A percentile compares a stretch with the other conserved stretches of the same genome.
Conservation (phyloP, 2,797 vertebrate genomes). For the Mormyrus proboscirostris region DNA sequence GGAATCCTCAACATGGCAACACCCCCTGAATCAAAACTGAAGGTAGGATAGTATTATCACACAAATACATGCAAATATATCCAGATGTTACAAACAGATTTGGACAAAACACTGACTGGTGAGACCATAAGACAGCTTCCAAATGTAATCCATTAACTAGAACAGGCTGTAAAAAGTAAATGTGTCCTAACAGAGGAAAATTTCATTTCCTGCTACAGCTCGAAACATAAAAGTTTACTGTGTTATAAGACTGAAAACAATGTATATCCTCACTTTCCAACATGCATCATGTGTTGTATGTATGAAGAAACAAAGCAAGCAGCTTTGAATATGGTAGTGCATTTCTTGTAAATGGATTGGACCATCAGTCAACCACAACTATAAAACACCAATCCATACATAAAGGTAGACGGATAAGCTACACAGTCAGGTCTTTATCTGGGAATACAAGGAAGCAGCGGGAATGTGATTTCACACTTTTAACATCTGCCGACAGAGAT, state of each 20-base stretch:
- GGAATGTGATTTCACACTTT: neutral
- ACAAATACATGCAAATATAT: neutral
- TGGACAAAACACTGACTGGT: neutral
- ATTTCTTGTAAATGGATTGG: neutral
- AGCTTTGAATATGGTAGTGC: neutral
- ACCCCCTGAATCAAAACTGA: neutral
- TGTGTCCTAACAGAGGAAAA: neutral
- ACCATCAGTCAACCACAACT: neutral
- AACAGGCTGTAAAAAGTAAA: neutral
- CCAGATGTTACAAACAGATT: neutral
- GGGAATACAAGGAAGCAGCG: neutral
- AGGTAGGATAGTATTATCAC: neutral
- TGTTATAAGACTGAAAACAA: neutral
- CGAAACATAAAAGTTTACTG: neutral
- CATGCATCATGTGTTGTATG: neutral
- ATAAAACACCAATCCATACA: neutral
- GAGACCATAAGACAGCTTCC: neutral
- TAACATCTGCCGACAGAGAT: neutral
- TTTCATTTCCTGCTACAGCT: neutral
- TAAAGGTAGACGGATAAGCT: neutral
- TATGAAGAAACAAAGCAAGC: neutral
- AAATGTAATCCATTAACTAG: neutral
- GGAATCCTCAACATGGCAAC: neutral
- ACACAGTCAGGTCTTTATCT: neutral
- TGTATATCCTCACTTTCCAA: neutral